Base-by-base conservation (phyloP, 2,113 vertebrate genomes). In the Corydoras sp. region DNA sequence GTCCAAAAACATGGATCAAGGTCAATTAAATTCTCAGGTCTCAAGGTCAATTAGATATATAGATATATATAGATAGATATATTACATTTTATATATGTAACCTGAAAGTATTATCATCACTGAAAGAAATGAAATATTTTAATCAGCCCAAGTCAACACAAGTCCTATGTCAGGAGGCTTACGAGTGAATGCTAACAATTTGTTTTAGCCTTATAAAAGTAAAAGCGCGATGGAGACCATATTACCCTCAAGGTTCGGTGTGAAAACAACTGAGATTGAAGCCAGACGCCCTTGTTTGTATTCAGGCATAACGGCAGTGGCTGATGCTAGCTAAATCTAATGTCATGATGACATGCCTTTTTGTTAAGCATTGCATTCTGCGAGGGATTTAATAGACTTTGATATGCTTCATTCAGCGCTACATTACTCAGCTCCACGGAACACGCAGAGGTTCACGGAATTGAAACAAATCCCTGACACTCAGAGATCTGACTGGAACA, bases 201-300 rank as follows among this genome's bases (percentile, higher is more conserved):
- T 90, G 90, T 90, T 92, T 91, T 89, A 91, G 90, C 87, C 82
- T 81, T 89, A 87, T 91, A 92, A 76, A 90, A 91, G 86, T 86
- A 83, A 29, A 53, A 71, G 35, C 87, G 88, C 88, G 83, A 81
- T 87, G 72, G 49, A 48, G 72, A 55, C 35, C 29, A 56, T 13
- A 18, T 68, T 56, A 58, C 70, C 68, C 35, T 53, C 71, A 69
- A 72, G 71, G 73, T 74, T 69, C 31, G 1, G 63, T 76, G 79
- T 74, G 77, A 80, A 79, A 67, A 71, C 35, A 43, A 67, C 60
- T 68, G 69, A 82, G 84, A 83, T 83, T 85, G 85, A 59, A 76
- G 59, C 24, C 80, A 76, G 68, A 67, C 51, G 56, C 73, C 71
- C 66, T 59, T 86, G 81, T 85, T 86, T 85, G 80, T 70, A 68